Percentiles rank a stretch among this genome's conserved stretches.
phyloP scores from a whole-genome alignment of 2,888 invertebrate species.

The Aphodius sticticus region DNA sequence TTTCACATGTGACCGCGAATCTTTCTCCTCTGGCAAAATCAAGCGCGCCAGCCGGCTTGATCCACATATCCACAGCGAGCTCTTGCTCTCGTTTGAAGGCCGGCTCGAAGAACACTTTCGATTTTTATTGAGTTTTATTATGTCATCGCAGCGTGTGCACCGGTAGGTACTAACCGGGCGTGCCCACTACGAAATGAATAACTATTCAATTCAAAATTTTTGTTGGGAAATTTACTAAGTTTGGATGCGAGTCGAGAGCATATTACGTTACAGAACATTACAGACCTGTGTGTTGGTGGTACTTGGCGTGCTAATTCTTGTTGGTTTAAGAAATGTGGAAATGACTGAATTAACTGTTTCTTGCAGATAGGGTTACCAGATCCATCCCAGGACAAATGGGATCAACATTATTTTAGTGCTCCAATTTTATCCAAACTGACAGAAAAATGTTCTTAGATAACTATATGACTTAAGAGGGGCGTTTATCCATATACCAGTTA shows the following conservation, averaged over 20 bases:
- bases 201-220: neutral
- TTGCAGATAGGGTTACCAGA: too few species aligned
- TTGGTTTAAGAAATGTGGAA: too few species aligned
- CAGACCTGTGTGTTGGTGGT: neutral
- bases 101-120: slow-evolving; percentile 12
- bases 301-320: neutral
- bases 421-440: too few species aligned
- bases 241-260: too few species aligned
- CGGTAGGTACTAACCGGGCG: neutral
- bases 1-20: slow-evolving; percentile 20
- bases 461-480: too few species aligned
- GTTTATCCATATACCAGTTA: too few species aligned
- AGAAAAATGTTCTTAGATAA: too few species aligned
- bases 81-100: slow-evolving; percentile 25
- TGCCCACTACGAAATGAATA: neutral
- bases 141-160: slow-evolving; percentile 13
- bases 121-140: slow-evolving; percentile 18
- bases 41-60: slow-evolving; percentile 14
- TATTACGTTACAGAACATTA: too few species aligned
- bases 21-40: neutral
- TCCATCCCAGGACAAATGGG: too few species aligned
- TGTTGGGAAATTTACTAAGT: neutral
- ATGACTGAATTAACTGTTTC: too few species aligned
- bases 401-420: too few species aligned
- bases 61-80: slow-evolving; percentile 16